Evolutionary conservation across 2,888 invertebrate genomes (phyloP).

Genomic region (Ennomos quercinarius): DNA sequence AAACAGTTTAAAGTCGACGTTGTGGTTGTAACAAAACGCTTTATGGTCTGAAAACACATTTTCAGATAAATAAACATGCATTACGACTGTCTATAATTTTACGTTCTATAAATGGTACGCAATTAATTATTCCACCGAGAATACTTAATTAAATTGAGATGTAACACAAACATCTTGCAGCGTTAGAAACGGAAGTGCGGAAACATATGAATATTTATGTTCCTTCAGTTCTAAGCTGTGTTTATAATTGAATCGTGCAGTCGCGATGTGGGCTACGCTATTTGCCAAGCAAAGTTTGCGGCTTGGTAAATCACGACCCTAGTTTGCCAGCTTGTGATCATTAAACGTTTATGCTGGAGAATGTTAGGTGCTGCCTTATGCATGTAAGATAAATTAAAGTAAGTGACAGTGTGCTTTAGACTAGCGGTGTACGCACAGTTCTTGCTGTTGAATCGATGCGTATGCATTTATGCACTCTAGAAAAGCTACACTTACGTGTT

Average conservation of each 20-base stretch:
- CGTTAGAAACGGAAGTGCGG: conserved; percentile 39
- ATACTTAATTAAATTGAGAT: conserved; percentile 33
- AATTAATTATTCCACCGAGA: conserved; percentile 17
- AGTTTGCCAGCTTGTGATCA: conserved; percentile 49
- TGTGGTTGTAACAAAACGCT: no score
- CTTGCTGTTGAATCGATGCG: no score
- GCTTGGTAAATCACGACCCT: conserved; percentile 48
- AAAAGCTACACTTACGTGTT: no score
- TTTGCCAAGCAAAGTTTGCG: conserved; percentile 59
- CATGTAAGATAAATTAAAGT: conserved; percentile 12
- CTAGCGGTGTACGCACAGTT: background rate
- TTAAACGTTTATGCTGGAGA: conserved; percentile 33
- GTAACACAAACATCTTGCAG: conserved; percentile 36
- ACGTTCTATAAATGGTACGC: background rate
- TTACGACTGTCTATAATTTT: no score
- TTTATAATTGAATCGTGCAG: conserved; percentile 59
- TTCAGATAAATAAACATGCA: no score
- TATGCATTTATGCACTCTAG: no score
- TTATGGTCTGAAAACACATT: no score
- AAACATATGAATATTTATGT: conserved; percentile 63
- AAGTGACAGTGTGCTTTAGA: background rate
- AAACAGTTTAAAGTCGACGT: background rate
- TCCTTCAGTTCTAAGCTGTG: conserved; percentile 51
- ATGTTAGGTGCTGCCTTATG: conserved; percentile 16
- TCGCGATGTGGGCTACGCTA: conserved; percentile 50